Conservation (phyloP, 2,888 invertebrate species). For the Nephrotoma appendiculata region DNA sequence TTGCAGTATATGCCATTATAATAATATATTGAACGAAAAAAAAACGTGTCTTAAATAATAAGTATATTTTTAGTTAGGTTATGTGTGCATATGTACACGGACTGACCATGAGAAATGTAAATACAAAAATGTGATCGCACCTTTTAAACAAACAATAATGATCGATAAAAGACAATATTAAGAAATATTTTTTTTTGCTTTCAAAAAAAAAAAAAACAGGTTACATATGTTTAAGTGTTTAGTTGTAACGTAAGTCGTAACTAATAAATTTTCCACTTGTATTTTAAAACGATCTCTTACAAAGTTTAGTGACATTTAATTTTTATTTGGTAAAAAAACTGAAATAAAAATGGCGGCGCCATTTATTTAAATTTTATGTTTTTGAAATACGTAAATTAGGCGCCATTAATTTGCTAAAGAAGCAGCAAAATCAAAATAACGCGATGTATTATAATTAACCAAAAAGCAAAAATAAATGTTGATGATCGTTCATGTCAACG, state of each 20-base stretch:
- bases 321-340: not conserved
- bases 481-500: not conserved
- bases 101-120: not conserved
- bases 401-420: not conserved
- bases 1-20: not conserved
- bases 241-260: not conserved
- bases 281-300: not conserved
- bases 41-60: not conserved
- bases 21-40: not conserved
- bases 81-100: not conserved
- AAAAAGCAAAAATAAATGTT: not conserved
- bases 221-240: not conserved
- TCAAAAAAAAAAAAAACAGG: not conserved
- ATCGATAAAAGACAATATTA: not conserved
- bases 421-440: not conserved
- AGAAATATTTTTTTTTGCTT: not conserved
- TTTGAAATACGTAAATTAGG: not conserved
- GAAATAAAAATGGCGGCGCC: not conserved
- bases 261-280: not conserved
- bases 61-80: not conserved
- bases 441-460: not conserved
- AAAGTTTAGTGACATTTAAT: not conserved
- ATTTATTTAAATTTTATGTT: not conserved
- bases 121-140: not conserved
- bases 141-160: not conserved